A percentile compares a stretch with the other conserved stretches of the same genome.
These are phyloP conservation scores for Aproaerema taeniolella DNA, from an alignment of 2,888 invertebrate species.

Conservation along the genomic window DNA sequence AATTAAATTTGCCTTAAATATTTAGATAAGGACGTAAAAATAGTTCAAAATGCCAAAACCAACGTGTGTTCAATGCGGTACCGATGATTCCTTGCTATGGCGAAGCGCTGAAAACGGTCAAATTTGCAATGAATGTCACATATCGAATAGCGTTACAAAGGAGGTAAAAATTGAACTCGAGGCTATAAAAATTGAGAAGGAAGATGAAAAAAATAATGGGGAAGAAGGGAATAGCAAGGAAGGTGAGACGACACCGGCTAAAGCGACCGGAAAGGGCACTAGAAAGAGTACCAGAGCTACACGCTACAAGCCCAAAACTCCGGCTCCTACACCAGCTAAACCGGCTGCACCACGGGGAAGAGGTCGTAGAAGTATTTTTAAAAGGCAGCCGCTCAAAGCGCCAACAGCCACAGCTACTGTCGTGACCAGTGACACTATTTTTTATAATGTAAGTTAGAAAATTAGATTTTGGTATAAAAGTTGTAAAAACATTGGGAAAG, in stretches of 20 bases:
- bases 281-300: slow-evolving; percentile 79
- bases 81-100: slow-evolving; percentile 85
- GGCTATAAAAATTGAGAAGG: slow-evolving; percentile 44
- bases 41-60: slow-evolving; percentile 72
- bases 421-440: slow-evolving; percentile 87
- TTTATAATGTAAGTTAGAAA: slow-evolving; percentile 43
- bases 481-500: too few relatives aligned
- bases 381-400: slow-evolving; percentile 87
- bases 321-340: slow-evolving; percentile 42
- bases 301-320: slow-evolving; percentile 71
- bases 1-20: slow-evolving; percentile 14
- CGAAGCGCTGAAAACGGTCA: slow-evolving; percentile 84
- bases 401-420: slow-evolving; percentile 89
- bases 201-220: slow-evolving; percentile 46
- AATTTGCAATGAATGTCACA: slow-evolving; percentile 86
- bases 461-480: too few relatives aligned
- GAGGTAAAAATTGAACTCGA: slow-evolving; percentile 43
- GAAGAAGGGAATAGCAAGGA: slow-evolving; percentile 48
- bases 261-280: slow-evolving; percentile 69
- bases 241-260: slow-evolving; percentile 57
- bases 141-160: slow-evolving; percentile 53
- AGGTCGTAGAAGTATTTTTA: slow-evolving; percentile 86
- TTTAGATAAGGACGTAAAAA: slow-evolving; percentile 27
- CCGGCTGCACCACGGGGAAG: slow-evolving; percentile 79
- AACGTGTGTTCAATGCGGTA: slow-evolving; percentile 83